A percentile compares a stretch with the other conserved stretches of the same genome.
Conservation (phyloP, 2,888 invertebrate species). For the Ariolimax columbianus region DNA sequence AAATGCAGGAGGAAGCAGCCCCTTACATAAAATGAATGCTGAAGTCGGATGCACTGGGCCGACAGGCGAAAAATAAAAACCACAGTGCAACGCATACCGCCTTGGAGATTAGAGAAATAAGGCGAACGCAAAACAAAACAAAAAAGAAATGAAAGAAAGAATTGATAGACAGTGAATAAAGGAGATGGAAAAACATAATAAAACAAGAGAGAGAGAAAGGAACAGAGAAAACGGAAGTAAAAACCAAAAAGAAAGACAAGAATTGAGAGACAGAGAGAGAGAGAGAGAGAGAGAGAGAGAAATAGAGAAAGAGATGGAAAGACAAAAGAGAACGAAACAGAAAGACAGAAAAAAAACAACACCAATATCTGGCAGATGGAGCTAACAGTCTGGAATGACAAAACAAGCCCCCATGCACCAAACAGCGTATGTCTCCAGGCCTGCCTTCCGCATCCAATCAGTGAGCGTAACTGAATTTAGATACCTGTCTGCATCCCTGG, state of each 20-base stretch:
- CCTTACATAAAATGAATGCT: too few relatives aligned
- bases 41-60: too few relatives aligned
- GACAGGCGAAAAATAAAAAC: too few relatives aligned
- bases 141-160: neutral
- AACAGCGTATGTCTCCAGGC: too few relatives aligned
- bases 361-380: neutral
- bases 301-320: constrained; percentile 3
- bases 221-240: neutral
- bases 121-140: too few relatives aligned
- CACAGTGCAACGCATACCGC: too few relatives aligned
- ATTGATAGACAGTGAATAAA: neutral
- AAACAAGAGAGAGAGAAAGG: neutral
- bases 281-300: neutral
- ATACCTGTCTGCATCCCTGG: too few relatives aligned
- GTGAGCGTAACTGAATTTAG: too few relatives aligned
- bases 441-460: too few relatives aligned
- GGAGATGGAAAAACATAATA: neutral
- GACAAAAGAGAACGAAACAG: constrained; percentile 1
- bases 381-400: too few relatives aligned
- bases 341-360: neutral
- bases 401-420: too few relatives aligned
- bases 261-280: neutral
- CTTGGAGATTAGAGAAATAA: neutral
- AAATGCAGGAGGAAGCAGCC: too few relatives aligned
- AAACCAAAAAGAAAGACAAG: neutral